Evolutionary conservation across 2,888 invertebrate genomes (phyloP).

Genomic region (Stenchaetothrips biformis): DNA sequence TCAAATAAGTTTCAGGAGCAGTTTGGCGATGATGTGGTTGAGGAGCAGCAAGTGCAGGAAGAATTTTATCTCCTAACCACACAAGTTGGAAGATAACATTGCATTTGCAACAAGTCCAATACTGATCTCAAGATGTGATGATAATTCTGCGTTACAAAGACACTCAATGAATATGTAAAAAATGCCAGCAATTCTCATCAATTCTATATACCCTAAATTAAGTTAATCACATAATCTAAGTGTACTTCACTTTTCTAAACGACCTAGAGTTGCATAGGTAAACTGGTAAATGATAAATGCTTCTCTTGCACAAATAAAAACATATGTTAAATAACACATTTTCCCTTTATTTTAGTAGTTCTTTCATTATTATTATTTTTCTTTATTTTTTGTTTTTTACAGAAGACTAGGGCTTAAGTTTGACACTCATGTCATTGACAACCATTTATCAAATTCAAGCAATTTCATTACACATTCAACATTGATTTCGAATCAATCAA

Average conservation of each 20-base stretch:
- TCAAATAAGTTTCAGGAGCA: too few relatives aligned
- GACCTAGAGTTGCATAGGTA: neutral
- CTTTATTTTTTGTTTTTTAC: neutral
- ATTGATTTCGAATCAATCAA: neutral
- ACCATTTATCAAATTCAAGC: neutral
- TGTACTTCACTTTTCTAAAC: neutral
- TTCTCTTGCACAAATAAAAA: neutral
- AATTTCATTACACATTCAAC: constrained; percentile 11
- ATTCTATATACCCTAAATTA: too few relatives aligned
- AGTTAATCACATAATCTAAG: too few relatives aligned
- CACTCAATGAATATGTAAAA: too few relatives aligned
- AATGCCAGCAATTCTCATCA: too few relatives aligned
- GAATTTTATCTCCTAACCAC: too few relatives aligned
- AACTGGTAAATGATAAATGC: neutral
- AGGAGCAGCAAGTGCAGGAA: neutral
- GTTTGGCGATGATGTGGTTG: neutral
- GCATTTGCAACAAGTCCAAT: too few relatives aligned
- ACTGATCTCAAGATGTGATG: too few relatives aligned
- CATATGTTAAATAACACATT: constrained; percentile 16
- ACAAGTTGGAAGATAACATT: too few relatives aligned
- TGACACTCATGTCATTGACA: constrained; percentile 22
- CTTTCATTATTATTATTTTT: too few relatives aligned
- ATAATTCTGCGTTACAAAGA: too few relatives aligned
- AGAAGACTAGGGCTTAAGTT: constrained; percentile 4
- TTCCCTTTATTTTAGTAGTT: neutral